Evolutionary conservation across 2,888 invertebrate genomes (phyloP), one percentile per base, ranked within the genome.

Genomic region (Tipula confusa): DNA sequence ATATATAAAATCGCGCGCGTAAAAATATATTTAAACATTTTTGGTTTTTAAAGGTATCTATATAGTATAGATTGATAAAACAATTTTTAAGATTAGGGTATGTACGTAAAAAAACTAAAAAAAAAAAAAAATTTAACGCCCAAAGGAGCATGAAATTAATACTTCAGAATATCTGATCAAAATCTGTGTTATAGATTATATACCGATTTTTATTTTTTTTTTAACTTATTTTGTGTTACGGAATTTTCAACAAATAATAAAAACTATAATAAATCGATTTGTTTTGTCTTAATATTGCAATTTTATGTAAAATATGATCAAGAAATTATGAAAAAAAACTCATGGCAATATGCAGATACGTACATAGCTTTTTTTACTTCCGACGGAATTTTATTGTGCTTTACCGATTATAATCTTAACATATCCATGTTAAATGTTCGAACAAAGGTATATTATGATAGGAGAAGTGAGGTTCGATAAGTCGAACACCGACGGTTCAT

Each of bases 161-260:
- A 64, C 64, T 64, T 64, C 64, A 24, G 64, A 64, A 64, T 64
- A 64, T 24, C 64, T 64, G 64, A 64, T 64, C 18, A 64, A 18
- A 64, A 64, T 64, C 64, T 64, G 64, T 64, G 64, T 64, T 64
- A 64, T 64, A 64, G 64, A 64, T 64, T 64, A 64, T 64, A 64
- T 24, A 9, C 24, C 43, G 15, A 43, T 43, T 15, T 43, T 43
- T 43, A 11, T 43, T 4, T 43, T 18, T 18, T 64, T 64, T 43
- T 43, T 43, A 11, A 15, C 3, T 43, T 18, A 7, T 64, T 64
- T 64, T 64, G 64, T 64, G 64, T 64, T 64, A 64, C 64, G 64
- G 64, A 64, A 64, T 64, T 64, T 64, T 64, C 64, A 64, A 24
- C 64, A 64, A 64, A 64, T 64, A 64, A 64, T 64, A 64, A 64